Base-by-base conservation (phyloP, 2,888 invertebrate species). In the Caenorhabditis sulstoni region DNA sequence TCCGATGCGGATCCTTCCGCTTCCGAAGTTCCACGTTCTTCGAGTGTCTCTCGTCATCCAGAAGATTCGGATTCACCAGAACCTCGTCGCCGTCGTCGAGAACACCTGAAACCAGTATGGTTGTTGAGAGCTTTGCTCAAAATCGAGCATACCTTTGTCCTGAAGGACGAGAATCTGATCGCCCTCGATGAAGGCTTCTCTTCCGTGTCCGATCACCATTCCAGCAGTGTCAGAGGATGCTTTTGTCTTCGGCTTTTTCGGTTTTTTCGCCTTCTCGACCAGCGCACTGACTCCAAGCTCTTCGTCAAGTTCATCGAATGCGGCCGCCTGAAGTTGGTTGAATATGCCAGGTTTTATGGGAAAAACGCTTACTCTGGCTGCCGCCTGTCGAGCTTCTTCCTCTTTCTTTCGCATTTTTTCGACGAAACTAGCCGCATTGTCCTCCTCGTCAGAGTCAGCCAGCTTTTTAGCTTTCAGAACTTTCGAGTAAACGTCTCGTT, bases 241-340 rank as follows among this genome's bases (percentile, higher is more conserved):
- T 45, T 73, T 79, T 16, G 39, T 8, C n/a, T 67, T 81, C 14
- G 65, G 55, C 53, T 58, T 76, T 23, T 67, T 75, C 53, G 66
- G 57, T 37, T 93, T 93, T 77, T 91, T 92, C 87, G 95, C 95
- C 85, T 94, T 94, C 82, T 94, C 94, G n/a, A 97, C 93, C 57
- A 96, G 92, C 86, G 94, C 94, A 14, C 94, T 93, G 78, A 96
- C 94, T 37, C 96, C 97, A 93, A 97, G 97, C 91, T 95, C 96
- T 84, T 94, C 94, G 91, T 98, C 98, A 93, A 98, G 93, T 91
- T 97, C 96, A 91, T 97, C 96, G 89, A 98, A 91, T 92, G 95
- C 93, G 91, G 95, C 96, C 22, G 96, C 97, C 95, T 95, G 83
- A 75, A 58, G 18, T 29, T 29, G 29, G 4, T 7, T 3, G 29